Evolutionary conservation across 2,888 invertebrate genomes (phyloP).

Genomic region (Ligdia adustata): DNA sequence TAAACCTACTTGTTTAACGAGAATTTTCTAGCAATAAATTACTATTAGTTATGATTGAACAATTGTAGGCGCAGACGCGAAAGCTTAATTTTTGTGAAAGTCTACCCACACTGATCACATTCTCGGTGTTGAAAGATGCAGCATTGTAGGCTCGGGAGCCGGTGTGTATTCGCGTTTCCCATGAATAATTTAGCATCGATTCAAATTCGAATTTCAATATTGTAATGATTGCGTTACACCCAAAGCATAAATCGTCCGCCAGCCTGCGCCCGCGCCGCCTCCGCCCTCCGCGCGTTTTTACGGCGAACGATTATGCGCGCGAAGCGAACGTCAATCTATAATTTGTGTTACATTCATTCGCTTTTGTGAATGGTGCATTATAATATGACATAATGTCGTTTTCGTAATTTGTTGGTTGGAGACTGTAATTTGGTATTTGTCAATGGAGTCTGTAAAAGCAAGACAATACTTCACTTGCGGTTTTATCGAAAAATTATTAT

Average conservation of each 20-base stretch:
- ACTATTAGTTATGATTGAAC: too few relatives aligned
- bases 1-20: too few relatives aligned
- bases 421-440: conserved; percentile 26
- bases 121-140: not conserved
- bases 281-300: conserved; percentile 41
- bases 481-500: too few relatives aligned
- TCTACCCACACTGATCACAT: not conserved
- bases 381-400: conserved; percentile 40
- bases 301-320: conserved; percentile 35
- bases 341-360: conserved; percentile 45
- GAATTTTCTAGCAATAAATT: too few relatives aligned
- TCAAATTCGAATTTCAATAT: conserved; percentile 24
- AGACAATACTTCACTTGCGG: too few relatives aligned
- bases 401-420: conserved; percentile 25
- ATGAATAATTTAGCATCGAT: conserved; percentile 27
- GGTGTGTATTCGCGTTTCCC: conserved; percentile 12
- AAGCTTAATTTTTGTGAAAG: too few relatives aligned
- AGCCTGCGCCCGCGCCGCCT: conserved; percentile 25
- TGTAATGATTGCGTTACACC: conserved; percentile 33
- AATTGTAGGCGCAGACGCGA: too few relatives aligned
- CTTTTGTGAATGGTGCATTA: conserved; percentile 40
- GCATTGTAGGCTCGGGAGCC: conserved; percentile 2
- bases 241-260: conserved; percentile 37
- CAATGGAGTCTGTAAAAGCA: conserved; percentile 20
- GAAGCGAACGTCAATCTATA: conserved; percentile 36